These are phyloP conservation scores for Mystacides longicornis DNA, from an alignment of 2,888 invertebrate species.

Conservation along the genomic window DNA sequence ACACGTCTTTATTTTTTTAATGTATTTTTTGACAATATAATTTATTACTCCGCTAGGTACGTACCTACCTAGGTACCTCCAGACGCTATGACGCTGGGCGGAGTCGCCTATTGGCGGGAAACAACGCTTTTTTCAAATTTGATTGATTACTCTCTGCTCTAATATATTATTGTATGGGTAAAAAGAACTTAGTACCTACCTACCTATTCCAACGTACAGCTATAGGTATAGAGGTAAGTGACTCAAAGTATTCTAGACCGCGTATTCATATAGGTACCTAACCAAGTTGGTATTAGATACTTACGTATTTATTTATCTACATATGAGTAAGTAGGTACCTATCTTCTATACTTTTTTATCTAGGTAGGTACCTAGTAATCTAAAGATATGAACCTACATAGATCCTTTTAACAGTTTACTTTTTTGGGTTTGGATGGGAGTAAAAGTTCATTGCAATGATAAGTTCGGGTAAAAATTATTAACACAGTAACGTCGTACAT, in stretches of 20 bases:
- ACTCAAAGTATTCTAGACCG: too few relatives aligned
- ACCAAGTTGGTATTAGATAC: neutral
- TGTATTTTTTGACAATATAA: neutral
- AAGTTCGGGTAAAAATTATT: too few relatives aligned
- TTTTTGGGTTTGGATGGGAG: too few relatives aligned
- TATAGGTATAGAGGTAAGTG: too few relatives aligned
- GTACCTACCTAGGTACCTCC: neutral
- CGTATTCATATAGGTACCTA: too few relatives aligned
- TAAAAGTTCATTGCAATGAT: too few relatives aligned
- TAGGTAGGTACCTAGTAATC: neutral
- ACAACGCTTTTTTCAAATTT: slow-evolving; percentile 20
- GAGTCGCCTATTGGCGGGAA: slow-evolving; percentile 20
- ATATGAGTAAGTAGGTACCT: neutral
- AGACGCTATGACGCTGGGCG: slow-evolving; percentile 10
- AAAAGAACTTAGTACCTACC: neutral
- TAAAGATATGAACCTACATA: too few relatives aligned
- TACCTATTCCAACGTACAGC: too few relatives aligned
- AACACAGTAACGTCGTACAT: too few relatives aligned
- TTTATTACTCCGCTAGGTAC: slow-evolving; percentile 5
- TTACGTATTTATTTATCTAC: neutral
- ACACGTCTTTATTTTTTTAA: slow-evolving; percentile 1
- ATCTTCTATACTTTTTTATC: neutral
- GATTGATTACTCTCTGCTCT: slow-evolving; percentile 18
- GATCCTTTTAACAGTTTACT: too few relatives aligned
- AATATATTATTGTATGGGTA: slow-evolving; percentile 10